Conservation (phyloP, 2,888 invertebrate species). For the Galerucella nymphaeae region DNA sequence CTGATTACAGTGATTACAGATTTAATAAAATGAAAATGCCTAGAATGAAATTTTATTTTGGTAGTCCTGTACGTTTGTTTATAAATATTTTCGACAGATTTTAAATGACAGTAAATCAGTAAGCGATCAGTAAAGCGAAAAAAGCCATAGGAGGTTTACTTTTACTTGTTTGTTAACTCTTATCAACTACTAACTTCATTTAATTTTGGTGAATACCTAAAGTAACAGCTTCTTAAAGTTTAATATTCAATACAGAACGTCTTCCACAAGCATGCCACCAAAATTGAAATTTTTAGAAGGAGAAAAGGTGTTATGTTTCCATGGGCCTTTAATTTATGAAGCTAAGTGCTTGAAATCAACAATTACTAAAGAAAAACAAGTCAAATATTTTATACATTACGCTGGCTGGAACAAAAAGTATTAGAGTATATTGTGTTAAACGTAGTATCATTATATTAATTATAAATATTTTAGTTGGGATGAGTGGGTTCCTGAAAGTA, state of each 20-base stretch:
- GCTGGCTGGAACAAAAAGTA: constrained; percentile 99
- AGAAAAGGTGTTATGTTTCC: constrained; percentile 93
- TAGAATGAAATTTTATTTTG: not conserved
- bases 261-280: constrained; percentile 53
- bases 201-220: constrained; percentile 7
- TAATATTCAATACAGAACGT: constrained; percentile 3
- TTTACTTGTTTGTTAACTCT: not conserved
- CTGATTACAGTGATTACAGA: no score
- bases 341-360: constrained; percentile 92
- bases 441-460: not conserved
- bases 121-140: no score
- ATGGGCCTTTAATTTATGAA: constrained; percentile 95
- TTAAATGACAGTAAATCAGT: not conserved
- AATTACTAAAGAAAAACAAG: constrained; percentile 85
- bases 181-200: not conserved
- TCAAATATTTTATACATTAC: constrained; percentile 94
- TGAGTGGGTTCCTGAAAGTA: constrained; percentile 91
- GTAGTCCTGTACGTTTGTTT: not conserved
- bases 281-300: constrained; percentile 63
- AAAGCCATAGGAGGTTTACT: not conserved
- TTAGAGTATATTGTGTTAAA: constrained; percentile 54
- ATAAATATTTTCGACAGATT: not conserved
- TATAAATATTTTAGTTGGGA: constrained; percentile 74
- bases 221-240: not conserved
- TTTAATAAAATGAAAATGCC: not conserved